Conservation (phyloP, 1,140 invertebrate species). For the Psix sp. region DNA sequence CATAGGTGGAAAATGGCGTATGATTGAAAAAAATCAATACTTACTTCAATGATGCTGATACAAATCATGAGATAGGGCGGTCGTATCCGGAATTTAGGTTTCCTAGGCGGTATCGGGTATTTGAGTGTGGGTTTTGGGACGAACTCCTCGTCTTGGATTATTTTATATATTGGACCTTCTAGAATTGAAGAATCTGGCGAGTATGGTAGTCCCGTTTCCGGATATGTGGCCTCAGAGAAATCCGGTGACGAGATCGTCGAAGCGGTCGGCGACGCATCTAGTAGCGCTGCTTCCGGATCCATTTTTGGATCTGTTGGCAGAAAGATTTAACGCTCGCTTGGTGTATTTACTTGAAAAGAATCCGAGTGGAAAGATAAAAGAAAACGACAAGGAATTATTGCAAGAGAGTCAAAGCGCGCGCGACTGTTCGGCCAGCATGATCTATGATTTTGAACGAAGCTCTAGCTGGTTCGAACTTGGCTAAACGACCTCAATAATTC, state of each 20-base stretch:
- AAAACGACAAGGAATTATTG: constrained; percentile 55
- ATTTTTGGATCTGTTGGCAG: constrained; percentile 65
- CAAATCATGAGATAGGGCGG: constrained; percentile 76
- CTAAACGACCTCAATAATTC: constrained; percentile 66
- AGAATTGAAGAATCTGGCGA: constrained; percentile 62
- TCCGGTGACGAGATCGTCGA: constrained; percentile 71
- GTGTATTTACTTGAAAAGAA: constrained; percentile 55
- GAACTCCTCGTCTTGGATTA: constrained; percentile 64
- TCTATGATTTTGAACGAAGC: constrained; percentile 60
- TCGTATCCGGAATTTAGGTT: constrained; percentile 73
- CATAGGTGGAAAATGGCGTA: background rate
- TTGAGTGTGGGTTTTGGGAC: constrained; percentile 64
- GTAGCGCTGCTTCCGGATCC: constrained; percentile 71
- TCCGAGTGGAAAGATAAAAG: constrained; percentile 53
- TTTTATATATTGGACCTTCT: constrained; percentile 64
- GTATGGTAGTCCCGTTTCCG: constrained; percentile 60
- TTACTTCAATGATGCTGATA: constrained; percentile 73
- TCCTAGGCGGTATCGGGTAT: constrained; percentile 61
- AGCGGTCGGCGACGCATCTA: constrained; percentile 71
- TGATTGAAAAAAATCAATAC: constrained; percentile 8
- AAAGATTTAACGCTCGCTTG: constrained; percentile 51
- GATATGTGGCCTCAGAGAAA: constrained; percentile 67
- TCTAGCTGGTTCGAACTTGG: constrained; percentile 57
- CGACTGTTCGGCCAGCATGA: constrained; percentile 52
- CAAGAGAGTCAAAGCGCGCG: constrained; percentile 19